Percentiles rank a stretch among this genome's conserved stretches.
Conservation (phyloP, 1,140 invertebrate species). For the Lepidurus packardi region DNA sequence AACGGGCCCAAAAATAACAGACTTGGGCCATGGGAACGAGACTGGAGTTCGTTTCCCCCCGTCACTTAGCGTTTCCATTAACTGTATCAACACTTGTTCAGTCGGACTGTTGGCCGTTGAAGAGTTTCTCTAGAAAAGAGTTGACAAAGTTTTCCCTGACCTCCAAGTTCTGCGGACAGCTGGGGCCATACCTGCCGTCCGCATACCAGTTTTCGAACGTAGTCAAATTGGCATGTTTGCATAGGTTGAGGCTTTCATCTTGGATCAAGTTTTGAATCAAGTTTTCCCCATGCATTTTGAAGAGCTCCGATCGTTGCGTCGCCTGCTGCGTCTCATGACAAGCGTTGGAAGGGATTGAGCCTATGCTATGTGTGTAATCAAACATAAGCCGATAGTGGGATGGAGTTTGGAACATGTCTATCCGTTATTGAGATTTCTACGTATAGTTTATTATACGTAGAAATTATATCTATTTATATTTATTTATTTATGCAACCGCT, state of each 20-base stretch:
- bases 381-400: background rate
- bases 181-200: no score
- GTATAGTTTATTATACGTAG: no score
- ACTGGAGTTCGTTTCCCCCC: background rate
- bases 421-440: background rate
- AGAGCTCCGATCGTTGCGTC: background rate
- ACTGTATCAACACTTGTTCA: constrained; percentile 8
- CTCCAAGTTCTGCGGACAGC: no score
- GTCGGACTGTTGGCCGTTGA: background rate
- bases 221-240: background rate
- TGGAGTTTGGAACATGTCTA: background rate
- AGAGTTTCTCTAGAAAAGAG: background rate
- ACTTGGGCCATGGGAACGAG: constrained; percentile 1
- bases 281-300: background rate
- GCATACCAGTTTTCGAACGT: no score
- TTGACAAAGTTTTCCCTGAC: no score
- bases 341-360: background rate
- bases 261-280: background rate
- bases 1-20: background rate
- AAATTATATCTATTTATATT: no score
- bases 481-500: no score
- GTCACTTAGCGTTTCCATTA: background rate
- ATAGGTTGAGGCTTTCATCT: background rate
- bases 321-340: background rate
- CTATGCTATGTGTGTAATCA: background rate